A percentile compares a stretch with the other conserved stretches of the same genome.
These are phyloP conservation scores for Sycophaga agraensis DNA, from an alignment of 1,140 invertebrate species.

Conservation along the genomic window DNA sequence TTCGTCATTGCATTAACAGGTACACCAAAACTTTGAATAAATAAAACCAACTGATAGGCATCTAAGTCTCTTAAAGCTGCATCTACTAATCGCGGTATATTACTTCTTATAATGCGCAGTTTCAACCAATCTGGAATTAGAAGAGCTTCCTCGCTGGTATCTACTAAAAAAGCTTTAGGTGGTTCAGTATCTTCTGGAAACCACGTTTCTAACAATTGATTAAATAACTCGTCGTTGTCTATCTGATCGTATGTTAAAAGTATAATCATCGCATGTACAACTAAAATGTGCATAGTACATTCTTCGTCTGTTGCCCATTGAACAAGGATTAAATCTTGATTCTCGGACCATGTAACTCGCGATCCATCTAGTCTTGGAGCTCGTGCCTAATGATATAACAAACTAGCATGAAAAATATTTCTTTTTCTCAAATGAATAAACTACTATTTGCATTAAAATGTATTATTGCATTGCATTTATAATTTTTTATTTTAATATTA, in stretches of 20 bases:
- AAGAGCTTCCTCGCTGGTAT: slow-evolving; percentile 82
- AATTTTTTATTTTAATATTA: not conserved
- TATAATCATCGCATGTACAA: slow-evolving; percentile 94
- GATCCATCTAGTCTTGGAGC: slow-evolving; percentile 62
- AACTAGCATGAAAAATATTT: too few relatives aligned
- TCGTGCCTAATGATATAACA: slow-evolving; percentile 59
- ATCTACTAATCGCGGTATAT: slow-evolving; percentile 78
- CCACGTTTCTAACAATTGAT: slow-evolving; percentile 76
- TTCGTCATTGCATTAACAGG: slow-evolving; percentile 87
- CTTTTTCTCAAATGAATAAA: too few relatives aligned
- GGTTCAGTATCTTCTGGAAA: slow-evolving; percentile 67
- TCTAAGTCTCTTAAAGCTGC: slow-evolving; percentile 85
- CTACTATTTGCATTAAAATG: too few relatives aligned
- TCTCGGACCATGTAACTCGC: slow-evolving; percentile 64
- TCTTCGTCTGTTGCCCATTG: slow-evolving; percentile 84
- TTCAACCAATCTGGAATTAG: slow-evolving; percentile 94
- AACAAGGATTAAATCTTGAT: slow-evolving; percentile 72
- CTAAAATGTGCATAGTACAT: slow-evolving; percentile 82
- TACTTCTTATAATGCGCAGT: slow-evolving; percentile 87
- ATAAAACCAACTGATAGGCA: slow-evolving; percentile 86
- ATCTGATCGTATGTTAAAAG: slow-evolving; percentile 78
- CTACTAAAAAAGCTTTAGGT: slow-evolving; percentile 79
- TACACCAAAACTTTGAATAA: slow-evolving; percentile 95
- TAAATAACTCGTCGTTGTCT: slow-evolving; percentile 61
- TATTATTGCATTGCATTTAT: too few relatives aligned